These are phyloP conservation scores for Casuarius casuarius DNA, from an alignment of 2,113 vertebrate species.

Conservation along the genomic window DNA sequence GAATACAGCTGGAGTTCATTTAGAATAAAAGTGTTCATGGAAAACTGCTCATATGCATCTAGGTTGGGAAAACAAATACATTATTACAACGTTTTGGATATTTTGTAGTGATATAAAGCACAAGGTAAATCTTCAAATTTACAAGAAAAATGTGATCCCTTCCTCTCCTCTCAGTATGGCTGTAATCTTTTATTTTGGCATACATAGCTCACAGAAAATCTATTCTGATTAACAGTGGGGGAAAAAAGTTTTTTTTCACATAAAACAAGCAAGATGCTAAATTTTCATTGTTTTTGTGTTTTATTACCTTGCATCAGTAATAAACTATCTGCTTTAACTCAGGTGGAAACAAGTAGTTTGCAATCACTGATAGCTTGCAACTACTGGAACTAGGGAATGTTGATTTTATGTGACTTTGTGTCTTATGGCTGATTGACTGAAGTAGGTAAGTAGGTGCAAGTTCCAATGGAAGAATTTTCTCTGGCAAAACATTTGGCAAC, in stretches of 20 bases:
- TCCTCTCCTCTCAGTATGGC: background rate
- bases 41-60: background rate
- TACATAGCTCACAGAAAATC: background rate
- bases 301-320: background rate
- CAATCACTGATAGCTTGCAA: background rate
- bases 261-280: background rate
- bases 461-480: background rate
- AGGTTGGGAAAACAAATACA: background rate
- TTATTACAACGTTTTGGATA: background rate
- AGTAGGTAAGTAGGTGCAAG: background rate
- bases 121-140: background rate
- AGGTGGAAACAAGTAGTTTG: background rate
- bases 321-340: background rate
- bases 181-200: background rate
- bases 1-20: background rate
- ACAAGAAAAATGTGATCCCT: background rate
- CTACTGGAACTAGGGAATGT: background rate
- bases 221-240: background rate
- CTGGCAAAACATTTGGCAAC: background rate
- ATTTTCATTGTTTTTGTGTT: background rate
- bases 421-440: background rate
- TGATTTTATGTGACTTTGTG: background rate
- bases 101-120: background rate
- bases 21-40: background rate
- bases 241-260: fast-evolving